These are phyloP conservation scores for Plecotus auritus DNA, from an alignment of 2,113 vertebrate genomes.

Conservation along the genomic window DNA sequence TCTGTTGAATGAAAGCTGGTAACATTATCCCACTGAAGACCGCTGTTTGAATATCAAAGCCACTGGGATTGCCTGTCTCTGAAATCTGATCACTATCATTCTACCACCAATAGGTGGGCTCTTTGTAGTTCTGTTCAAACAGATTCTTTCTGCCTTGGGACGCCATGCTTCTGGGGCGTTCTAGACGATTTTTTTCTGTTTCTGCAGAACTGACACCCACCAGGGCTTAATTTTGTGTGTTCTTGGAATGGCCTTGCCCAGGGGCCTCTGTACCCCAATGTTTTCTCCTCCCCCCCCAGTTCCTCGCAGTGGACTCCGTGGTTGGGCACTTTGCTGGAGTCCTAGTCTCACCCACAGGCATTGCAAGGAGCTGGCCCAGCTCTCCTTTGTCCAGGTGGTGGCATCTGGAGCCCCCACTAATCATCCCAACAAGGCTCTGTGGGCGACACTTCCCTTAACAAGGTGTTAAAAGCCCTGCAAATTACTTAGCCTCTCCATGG, in stretches of 20 bases:
- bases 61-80: not conserved
- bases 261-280: not conserved
- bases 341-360: not conserved
- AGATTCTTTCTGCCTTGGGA: not conserved
- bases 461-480: not conserved
- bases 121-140: not conserved
- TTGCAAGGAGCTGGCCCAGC: not conserved
- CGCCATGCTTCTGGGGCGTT: not conserved
- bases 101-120: fast-evolving
- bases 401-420: not conserved
- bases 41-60: not conserved
- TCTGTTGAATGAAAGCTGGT: not conserved
- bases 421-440: not conserved
- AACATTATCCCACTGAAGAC: not conserved
- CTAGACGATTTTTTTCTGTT: not conserved
- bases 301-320: not conserved
- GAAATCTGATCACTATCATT: not conserved
- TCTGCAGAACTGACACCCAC: not conserved
- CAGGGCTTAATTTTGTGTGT: not conserved
- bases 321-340: fast-evolving
- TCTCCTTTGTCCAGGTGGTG: not conserved
- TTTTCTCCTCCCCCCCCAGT: not conserved
- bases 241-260: not conserved
- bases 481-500: not conserved
- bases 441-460: not conserved